Evolutionary conservation across 2,888 invertebrate genomes (phyloP), one percentile per base, ranked within the genome.

Genomic region (Ochropleura plecta): DNA sequence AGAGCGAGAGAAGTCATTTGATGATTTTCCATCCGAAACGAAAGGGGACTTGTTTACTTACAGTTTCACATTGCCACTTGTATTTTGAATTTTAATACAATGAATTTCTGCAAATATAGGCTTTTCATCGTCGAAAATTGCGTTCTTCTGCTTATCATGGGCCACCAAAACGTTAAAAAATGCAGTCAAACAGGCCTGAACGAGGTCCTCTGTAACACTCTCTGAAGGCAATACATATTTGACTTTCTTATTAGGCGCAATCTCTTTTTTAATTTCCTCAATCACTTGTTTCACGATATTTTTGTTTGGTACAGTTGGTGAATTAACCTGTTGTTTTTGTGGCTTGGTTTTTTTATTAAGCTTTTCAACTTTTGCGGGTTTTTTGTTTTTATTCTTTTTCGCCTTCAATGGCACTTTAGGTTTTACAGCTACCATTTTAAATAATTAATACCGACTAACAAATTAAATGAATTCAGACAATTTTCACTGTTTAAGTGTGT

Each of bases 61-160:
- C 97, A 98, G 93, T 92, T 97, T 97, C 7, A 97, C 93, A 83
- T 97, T 97, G 73, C 97, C 97, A 73, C 94, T 96, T 4, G 97
- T 94, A 81, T 96, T 97, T 48, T 98, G 97, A 71, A 98, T 97
- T 94, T 97, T 98, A 55, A 98, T 97, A 76, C 97, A 96, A 46
- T 95, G 95, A 44, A 98, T 93, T 93, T 97, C 97, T 67, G 97
- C 92, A 89, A 97, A 97, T 88, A 98, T 94, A 16, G 97, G 96
- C 75, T 95, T 93, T 82, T 97, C 97, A 59, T 96, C 97, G 42
- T 97, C 95, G 84, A 98, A 97, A 60, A 98, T 91, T n/a, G 90
- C 88, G 79, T 95, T 96, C 75, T 94, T 95, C 62, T 94, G 93
- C 76, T 92, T 93, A 60, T 92, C 89, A 68, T 91, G 88, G 49